Base-by-base conservation (phyloP, 1,140 invertebrate species). In the Trichogramma pretiosum region DNA sequence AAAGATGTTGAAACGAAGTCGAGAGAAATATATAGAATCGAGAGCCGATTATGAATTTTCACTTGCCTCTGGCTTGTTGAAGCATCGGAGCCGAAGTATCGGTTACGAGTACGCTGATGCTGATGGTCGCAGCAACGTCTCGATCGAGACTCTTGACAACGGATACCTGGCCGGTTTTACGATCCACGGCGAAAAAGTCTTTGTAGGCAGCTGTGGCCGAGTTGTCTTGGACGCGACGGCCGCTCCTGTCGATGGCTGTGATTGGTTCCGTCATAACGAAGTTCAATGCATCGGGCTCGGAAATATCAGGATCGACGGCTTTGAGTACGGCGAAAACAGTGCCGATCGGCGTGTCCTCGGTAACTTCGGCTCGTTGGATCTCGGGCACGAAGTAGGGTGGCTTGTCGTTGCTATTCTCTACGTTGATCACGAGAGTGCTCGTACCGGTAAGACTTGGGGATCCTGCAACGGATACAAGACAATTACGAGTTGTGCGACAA, bases 341-440 rank as follows among this genome's bases (percentile, higher is more conserved):
- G 2, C 85, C 88, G 1, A 84, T 65, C 1, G 78, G 67, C 1
- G 83, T 85, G 66, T 92, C 86, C 61, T 87, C 86, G 2, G 84
- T 81, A 2, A 90, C 85, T 61, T 89, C 83, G 1, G 87, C 84
- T 54, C 86, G 76, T 63, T 93, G 89, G 2, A 82, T 83, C 30
- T 78, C 66, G 0, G 91, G 91, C 3, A 77, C 79, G 62, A 97
- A 93, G 58, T 83, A 83, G 1, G 93, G 93, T 50, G 81, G 75
- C 64, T 93, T 93, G 61, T 93, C 87, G 63, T 96, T 96, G 22
- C 83, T 87, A 62, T 93, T 89, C 18, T 84, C 76, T 2, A 93
- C 78, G 54, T 79, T 81, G 2, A 93, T 77, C 34, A 79, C 82
- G 1, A 94, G 56, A 1, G 82, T 84, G 0, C 87, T 81, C 0